phyloP scores from a whole-genome alignment of 2,888 invertebrate genomes.

The Odiellus spinosus region DNA sequence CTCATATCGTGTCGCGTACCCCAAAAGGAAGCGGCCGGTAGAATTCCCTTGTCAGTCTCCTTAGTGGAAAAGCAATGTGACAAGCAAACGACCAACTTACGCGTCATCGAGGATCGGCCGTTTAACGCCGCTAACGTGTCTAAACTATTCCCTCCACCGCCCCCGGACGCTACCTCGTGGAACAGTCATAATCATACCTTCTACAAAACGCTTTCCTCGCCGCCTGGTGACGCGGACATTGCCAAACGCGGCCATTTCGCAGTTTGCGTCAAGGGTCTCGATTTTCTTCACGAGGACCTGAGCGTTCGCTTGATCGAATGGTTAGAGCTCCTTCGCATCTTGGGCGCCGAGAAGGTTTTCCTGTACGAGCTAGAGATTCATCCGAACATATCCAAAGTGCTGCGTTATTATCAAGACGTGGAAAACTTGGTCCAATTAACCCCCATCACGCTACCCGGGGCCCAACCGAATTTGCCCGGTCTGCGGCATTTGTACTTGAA shows the following conservation, averaged over 20 bases:
- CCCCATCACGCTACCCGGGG: constrained; percentile 39
- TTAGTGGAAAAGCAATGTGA: constrained; percentile 71
- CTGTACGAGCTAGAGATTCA: constrained; percentile 74
- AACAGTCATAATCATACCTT: too few species aligned
- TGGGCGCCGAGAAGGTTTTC: constrained; percentile 82
- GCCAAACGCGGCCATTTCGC: constrained; percentile 56
- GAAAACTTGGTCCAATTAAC: constrained; percentile 37
- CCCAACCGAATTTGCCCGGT: constrained; percentile 32
- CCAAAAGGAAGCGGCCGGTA: constrained; percentile 11
- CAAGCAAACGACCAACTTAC: constrained; percentile 59
- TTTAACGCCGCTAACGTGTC: too few species aligned
- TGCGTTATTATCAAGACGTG: constrained; percentile 39
- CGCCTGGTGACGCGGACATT: too few species aligned
- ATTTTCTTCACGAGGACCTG: constrained; percentile 78
- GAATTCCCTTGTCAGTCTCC: constrained; percentile 48
- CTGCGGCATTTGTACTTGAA: constrained; percentile 31
- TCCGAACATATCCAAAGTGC: constrained; percentile 69
- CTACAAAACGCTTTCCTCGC: too few species aligned
- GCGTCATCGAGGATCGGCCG: constrained; percentile 64
- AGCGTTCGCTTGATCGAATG: constrained; percentile 81
- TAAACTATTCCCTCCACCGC: too few species aligned
- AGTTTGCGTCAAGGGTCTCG: constrained; percentile 83
- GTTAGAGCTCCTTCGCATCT: constrained; percentile 68
- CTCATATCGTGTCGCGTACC: constrained; percentile 77
- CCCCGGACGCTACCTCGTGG: too few species aligned